Evolutionary conservation across 1,140 invertebrate species (phyloP).

Genomic region (Popillia japonica): DNA sequence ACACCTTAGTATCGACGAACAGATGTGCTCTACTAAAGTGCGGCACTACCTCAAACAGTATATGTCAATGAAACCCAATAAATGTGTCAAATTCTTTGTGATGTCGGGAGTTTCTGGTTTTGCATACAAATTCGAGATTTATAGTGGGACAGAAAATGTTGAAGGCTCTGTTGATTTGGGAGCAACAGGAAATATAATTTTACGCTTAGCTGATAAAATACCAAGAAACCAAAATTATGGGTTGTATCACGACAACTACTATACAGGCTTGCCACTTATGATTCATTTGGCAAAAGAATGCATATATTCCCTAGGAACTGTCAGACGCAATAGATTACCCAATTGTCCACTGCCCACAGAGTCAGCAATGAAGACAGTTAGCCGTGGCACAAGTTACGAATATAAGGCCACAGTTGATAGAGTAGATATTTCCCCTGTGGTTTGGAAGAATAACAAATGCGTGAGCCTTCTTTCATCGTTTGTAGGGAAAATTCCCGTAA

Average conservation of each 20-base stretch:
- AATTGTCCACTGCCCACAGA: slow-evolving; percentile 32
- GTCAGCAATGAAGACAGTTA: not conserved
- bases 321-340: slow-evolving; percentile 1
- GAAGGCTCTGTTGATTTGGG: slow-evolving; percentile 36
- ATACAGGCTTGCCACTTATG: slow-evolving; percentile 26
- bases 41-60: slow-evolving; percentile 47
- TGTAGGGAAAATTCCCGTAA: not conserved
- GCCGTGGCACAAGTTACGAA: slow-evolving; percentile 54
- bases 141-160: slow-evolving; percentile 38
- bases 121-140: too few species aligned
- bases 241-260: slow-evolving; percentile 33
- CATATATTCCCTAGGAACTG: slow-evolving; percentile 28
- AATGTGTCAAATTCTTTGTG: slow-evolving; percentile 58
- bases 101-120: slow-evolving; percentile 43
- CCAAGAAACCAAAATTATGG: slow-evolving; percentile 24
- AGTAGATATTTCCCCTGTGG: not conserved
- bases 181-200: slow-evolving; percentile 40
- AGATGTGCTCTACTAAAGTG: slow-evolving; percentile 48
- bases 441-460: slow-evolving; percentile 14
- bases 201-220: slow-evolving; percentile 36
- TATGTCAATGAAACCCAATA: slow-evolving; percentile 57
- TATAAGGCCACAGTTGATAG: slow-evolving; percentile 53
- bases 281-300: slow-evolving; percentile 14
- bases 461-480: slow-evolving; percentile 25
- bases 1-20: slow-evolving; percentile 44